phyloP scores from a whole-genome alignment of 2,888 invertebrate genomes.

The Hipparchia sbordonii region DNA sequence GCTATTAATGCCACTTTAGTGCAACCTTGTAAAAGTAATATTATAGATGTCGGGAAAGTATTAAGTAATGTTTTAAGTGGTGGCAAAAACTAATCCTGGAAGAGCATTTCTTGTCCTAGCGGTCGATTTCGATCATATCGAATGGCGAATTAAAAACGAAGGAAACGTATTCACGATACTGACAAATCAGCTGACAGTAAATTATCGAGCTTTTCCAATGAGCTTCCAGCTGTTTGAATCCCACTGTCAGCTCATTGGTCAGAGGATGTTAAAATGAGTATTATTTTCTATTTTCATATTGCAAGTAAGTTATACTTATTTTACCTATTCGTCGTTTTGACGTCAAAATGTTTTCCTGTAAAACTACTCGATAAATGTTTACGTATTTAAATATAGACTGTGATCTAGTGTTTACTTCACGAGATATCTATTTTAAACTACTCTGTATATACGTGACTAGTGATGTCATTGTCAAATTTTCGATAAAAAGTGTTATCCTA shows the following conservation, averaged over 20 bases:
- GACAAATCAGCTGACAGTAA: too few relatives aligned
- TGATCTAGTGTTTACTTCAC: constrained; percentile 80
- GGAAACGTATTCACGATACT: too few relatives aligned
- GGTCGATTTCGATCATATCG: too few relatives aligned
- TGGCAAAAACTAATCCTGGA: too few relatives aligned
- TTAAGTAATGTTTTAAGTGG: too few relatives aligned
- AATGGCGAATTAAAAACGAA: too few relatives aligned
- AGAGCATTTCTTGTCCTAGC: too few relatives aligned
- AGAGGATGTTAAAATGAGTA: neutral
- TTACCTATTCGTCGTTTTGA: constrained; percentile 63
- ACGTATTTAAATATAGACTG: constrained; percentile 79
- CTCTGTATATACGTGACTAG: constrained; percentile 44
- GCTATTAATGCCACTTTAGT: too few relatives aligned
- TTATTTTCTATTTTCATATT: neutral
- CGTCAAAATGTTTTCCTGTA: constrained; percentile 62
- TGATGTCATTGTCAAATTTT: constrained; percentile 28
- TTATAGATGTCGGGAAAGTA: too few relatives aligned
- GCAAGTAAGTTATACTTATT: constrained; percentile 36
- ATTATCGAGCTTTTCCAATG: too few relatives aligned
- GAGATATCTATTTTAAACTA: constrained; percentile 75
- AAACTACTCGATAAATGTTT: constrained; percentile 66
- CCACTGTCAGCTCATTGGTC: neutral
- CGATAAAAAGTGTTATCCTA: constrained; percentile 4
- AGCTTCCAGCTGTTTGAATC: too few relatives aligned
- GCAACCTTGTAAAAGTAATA: too few relatives aligned